Percentiles rank a stretch among this genome's conserved stretches.
Conservation (phyloP, 2,888 invertebrate genomes). For the Flabesymbios commensalis region DNA sequence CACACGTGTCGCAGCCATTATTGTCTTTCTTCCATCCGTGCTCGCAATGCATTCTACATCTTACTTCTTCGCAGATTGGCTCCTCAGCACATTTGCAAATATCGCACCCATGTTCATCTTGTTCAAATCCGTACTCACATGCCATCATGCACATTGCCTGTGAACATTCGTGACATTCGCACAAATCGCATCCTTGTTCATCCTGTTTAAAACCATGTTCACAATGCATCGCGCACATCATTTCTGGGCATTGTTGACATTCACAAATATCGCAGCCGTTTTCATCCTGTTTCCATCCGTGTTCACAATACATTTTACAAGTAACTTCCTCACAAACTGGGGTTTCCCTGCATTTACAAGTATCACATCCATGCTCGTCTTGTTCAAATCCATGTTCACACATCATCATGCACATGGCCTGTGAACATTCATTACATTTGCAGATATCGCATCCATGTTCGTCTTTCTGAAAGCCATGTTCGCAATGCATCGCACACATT, state of each 20-base stretch:
- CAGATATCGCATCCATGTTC: slow-evolving; percentile 10
- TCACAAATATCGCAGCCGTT: slow-evolving; percentile 10
- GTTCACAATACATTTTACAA: slow-evolving; percentile 14
- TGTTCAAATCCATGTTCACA: slow-evolving; percentile 5
- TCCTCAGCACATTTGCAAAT: not conserved
- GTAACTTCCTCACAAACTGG: not conserved
- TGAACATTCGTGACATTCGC: slow-evolving; percentile 5
- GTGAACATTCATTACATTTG: slow-evolving; percentile 9
- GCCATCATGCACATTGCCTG: slow-evolving; percentile 1
- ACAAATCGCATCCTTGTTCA: slow-evolving; percentile 20
- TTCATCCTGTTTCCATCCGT: slow-evolving; percentile 17
- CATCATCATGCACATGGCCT: slow-evolving; percentile 6
- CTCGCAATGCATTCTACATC: slow-evolving; percentile 5
- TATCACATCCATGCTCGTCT: slow-evolving; percentile 12
- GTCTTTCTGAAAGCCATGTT: slow-evolving; percentile 13
- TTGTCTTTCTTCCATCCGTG: slow-evolving; percentile 17
- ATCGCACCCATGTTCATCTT: slow-evolving; percentile 14
- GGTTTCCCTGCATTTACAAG: slow-evolving; percentile 4
- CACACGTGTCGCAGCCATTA: slow-evolving; percentile 18
- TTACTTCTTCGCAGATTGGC: not conserved
- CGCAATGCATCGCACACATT: slow-evolving; percentile 7
- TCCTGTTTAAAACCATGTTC: slow-evolving; percentile 21
- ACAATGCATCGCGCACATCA: slow-evolving; percentile 16
- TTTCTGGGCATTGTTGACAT: slow-evolving; percentile 4
- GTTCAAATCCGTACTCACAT: slow-evolving; percentile 19